phyloP scores from a whole-genome alignment of 2,113 vertebrate species.

The Danionella cerebrum region DNA sequence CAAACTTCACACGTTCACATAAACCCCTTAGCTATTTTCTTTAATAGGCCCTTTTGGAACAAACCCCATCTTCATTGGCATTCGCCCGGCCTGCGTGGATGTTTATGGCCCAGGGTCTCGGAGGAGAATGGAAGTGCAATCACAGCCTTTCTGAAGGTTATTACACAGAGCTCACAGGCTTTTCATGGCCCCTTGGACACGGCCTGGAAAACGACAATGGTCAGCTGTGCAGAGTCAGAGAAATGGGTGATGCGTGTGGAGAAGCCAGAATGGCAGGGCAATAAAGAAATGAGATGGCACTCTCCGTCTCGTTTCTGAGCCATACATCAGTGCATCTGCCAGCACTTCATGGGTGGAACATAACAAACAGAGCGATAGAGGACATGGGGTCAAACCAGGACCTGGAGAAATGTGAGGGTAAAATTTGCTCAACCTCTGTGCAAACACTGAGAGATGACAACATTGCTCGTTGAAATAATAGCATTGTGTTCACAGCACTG shows the following conservation, averaged over 20 bases:
- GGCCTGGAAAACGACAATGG: slow-evolving; percentile 63
- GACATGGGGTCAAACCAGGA: slow-evolving; percentile 54
- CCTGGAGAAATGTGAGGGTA: slow-evolving; percentile 51
- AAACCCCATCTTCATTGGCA: slow-evolving; percentile 19
- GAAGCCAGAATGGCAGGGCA: slow-evolving; percentile 58
- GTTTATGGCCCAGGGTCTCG: slow-evolving; percentile 38
- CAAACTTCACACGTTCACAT: background rate
- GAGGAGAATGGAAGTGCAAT: slow-evolving; percentile 63
- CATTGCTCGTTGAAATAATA: too few species aligned
- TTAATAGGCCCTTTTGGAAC: slow-evolving; percentile 4
- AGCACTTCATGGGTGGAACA: slow-evolving; percentile 49
- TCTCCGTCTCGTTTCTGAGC: slow-evolving; percentile 57
- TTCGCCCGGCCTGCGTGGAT: background rate
- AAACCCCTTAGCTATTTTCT: background rate
- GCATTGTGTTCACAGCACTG: too few species aligned
- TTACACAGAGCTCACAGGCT: slow-evolving; percentile 57
- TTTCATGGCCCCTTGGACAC: slow-evolving; percentile 53
- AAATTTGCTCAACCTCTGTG: too few species aligned
- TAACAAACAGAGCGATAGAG: slow-evolving; percentile 37
- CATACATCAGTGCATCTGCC: slow-evolving; percentile 43
- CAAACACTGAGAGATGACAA: too few species aligned
- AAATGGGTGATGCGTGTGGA: slow-evolving; percentile 57
- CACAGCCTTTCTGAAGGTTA: slow-evolving; percentile 61
- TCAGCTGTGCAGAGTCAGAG: slow-evolving; percentile 61
- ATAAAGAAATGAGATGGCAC: slow-evolving; percentile 57